Conservation (phyloP, 2,797 vertebrate genomes). For the Eulemur rubriventer region DNA sequence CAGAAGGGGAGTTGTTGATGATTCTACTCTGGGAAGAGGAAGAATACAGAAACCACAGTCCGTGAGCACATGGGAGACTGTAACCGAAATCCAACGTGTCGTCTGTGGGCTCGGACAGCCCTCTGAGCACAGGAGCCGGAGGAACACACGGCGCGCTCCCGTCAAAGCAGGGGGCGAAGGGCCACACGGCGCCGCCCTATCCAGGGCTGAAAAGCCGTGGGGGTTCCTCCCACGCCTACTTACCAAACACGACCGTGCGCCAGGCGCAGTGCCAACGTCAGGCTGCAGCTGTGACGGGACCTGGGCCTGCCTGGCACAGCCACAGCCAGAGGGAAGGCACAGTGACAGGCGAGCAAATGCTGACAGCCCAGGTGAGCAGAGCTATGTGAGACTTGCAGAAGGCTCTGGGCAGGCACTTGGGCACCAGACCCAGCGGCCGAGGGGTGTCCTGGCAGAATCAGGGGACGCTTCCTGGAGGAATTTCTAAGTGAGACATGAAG, state of each 20-base stretch:
- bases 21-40: not conserved
- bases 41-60: not conserved
- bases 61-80: not conserved
- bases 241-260: not conserved
- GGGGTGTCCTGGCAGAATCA: not conserved
- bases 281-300: not conserved
- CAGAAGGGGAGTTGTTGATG: not conserved
- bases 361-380: not conserved
- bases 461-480: not conserved
- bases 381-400: not conserved
- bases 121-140: not conserved
- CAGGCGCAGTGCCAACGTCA: not conserved
- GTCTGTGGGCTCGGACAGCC: not conserved
- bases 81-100: not conserved
- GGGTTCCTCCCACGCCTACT: not conserved
- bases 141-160: accelerated
- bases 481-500: not conserved
- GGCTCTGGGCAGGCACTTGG: not conserved
- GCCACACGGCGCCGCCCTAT: not conserved
- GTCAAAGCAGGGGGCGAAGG: not conserved
- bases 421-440: not conserved
- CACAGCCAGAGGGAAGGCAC: not conserved
- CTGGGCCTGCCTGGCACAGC: not conserved
- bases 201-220: not conserved
- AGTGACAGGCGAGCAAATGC: not conserved